Base-by-base conservation (phyloP, 2,888 invertebrate genomes). In the Thymelicus lineola region DNA sequence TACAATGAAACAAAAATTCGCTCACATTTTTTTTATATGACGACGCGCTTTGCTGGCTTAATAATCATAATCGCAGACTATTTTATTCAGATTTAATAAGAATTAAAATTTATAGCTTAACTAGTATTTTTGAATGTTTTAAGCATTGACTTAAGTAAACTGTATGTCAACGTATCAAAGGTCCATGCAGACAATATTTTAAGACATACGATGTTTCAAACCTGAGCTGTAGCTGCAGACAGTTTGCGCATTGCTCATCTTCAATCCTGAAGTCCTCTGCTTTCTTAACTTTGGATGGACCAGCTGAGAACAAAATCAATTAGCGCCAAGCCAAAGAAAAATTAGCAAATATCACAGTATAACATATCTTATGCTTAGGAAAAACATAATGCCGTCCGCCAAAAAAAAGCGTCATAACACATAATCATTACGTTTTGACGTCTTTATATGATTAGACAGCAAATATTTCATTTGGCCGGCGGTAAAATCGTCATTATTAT, bases 301-400 rank as follows among this genome's bases (percentile, higher is more conserved):
- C 87, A 78, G 85, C 92, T 92, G 91, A 82, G 89, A 90, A 91
- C 91, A 92, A 85, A 88, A 86, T 82, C 81, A 86, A 90, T 82
- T 79, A 86, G 84, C 90, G 90, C 91, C 81, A 83, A 89, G 91
- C 92, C 82, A 85, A 82, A 84, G 75, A 83, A 75, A 76, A 63
- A 67, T 70, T 72, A 68, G 53, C 68, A 75, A 72, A 72, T 68
- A 64, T 36, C 7, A 36, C 14, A 48, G 7, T 20, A 20, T 20
- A n/a, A 28, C 6, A 63, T 45, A 38, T 60, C 57, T 46, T 28
- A 50, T 10, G 38, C 58, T 38, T 58, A 58, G 3, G 58, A 58
- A 4, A 58, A 58, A 10, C 15, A 53, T 36, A n/a, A n/a, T n/a
- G n/a, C n/a, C n/a, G n/a, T n/a, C n/a, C n/a, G n/a, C n/a, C n/a